A percentile compares a stretch with the other conserved stretches of the same genome.
Evolutionary conservation across 2,888 invertebrate genomes (phyloP).

Genomic region (Shargacucullia verbasci): DNA sequence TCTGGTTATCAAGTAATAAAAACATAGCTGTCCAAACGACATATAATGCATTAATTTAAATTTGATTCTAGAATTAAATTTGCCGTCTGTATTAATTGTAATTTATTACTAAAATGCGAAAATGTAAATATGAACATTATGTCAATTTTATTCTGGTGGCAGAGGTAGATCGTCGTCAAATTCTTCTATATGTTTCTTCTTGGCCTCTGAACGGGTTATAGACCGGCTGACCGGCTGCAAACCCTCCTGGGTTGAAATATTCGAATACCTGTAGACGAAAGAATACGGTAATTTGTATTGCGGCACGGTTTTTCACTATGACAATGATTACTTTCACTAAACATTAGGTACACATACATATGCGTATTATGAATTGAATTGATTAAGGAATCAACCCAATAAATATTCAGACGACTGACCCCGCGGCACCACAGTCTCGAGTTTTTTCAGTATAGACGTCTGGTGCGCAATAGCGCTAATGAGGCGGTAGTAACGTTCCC

Average conservation of each 20-base stretch:
- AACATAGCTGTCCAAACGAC: no score
- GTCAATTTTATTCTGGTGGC: slow-evolving; percentile 75
- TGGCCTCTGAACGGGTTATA: slow-evolving; percentile 62
- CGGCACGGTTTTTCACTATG: slow-evolving; percentile 24
- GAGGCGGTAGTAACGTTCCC: slow-evolving; percentile 22
- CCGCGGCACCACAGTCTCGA: slow-evolving; percentile 57
- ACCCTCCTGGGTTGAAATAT: slow-evolving; percentile 59
- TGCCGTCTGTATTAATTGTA: slow-evolving; percentile 12
- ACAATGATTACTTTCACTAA: slow-evolving; percentile 34
- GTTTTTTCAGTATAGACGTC: slow-evolving; percentile 59
- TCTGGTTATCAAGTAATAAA: no score
- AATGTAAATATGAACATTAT: slow-evolving; percentile 8
- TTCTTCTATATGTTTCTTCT: slow-evolving; percentile 74
- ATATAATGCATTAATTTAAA: no score
- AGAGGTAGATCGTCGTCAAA: slow-evolving; percentile 83
- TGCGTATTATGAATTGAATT: slow-evolving; percentile 65
- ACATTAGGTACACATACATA: slow-evolving; percentile 59
- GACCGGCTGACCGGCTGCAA: slow-evolving; percentile 68
- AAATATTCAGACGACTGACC: slow-evolving; percentile 77
- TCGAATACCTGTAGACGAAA: slow-evolving; percentile 58
- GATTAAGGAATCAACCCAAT: slow-evolving; percentile 71
- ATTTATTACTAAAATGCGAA: slow-evolving; percentile 25
- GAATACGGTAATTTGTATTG: slow-evolving; percentile 21
- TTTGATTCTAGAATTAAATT: no score
- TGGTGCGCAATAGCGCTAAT: slow-evolving; percentile 64